These are phyloP conservation scores for Harpagoxenus sublaevis DNA, from an alignment of 2,888 invertebrate genomes.

Conservation along the genomic window DNA sequence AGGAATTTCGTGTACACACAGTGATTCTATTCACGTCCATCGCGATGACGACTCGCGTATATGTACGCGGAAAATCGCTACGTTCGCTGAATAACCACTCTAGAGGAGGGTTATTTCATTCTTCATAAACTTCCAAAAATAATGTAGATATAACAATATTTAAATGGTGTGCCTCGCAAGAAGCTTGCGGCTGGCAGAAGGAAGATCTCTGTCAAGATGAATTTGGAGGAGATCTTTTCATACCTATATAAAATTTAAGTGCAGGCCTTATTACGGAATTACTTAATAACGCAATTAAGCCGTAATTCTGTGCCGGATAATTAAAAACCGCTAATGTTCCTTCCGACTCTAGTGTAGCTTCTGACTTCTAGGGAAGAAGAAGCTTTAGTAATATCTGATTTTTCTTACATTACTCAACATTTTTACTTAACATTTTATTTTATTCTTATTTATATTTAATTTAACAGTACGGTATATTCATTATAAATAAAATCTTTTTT, in stretches of 20 bases:
- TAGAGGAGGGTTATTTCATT: neutral
- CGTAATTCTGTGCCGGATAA: constrained; percentile 25
- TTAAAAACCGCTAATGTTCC: constrained; percentile 26
- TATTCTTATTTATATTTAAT: neutral
- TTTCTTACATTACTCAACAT: neutral
- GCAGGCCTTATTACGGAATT: constrained; percentile 13
- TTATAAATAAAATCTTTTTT: neutral
- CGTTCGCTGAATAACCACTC: constrained; percentile 30
- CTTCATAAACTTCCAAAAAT: constrained; percentile 22
- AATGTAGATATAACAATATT: neutral
- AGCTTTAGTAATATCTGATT: neutral
- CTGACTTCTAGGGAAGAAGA: neutral
- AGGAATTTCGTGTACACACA: constrained; percentile 26
- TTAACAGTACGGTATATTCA: neutral
- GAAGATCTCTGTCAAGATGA: constrained; percentile 18
- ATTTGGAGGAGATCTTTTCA: neutral
- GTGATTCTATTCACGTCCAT: constrained; percentile 43
- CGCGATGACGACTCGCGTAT: constrained; percentile 29
- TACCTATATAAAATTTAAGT: constrained; percentile 29
- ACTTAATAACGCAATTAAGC: constrained; percentile 37
- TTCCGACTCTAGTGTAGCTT: constrained; percentile 1
- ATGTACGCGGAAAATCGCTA: constrained; percentile 25
- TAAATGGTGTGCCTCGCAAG: neutral
- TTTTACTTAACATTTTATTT: neutral
- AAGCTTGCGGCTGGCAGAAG: neutral